These are phyloP conservation scores for Tetragnatha versicolor DNA, from an alignment of 1,140 invertebrate genomes.

Conservation along the genomic window DNA sequence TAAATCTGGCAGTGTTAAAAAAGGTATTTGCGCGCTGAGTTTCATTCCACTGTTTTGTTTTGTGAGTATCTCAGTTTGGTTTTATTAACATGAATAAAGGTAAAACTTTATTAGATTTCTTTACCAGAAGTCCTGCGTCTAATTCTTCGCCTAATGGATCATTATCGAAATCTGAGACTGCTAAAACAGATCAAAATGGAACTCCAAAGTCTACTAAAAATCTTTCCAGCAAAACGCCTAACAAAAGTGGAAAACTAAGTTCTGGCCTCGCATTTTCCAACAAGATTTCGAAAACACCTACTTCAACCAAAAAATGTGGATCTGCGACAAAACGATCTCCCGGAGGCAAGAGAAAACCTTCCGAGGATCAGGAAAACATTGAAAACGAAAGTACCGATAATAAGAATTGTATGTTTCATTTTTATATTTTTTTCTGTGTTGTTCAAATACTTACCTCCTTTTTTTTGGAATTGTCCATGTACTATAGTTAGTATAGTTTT, in stretches of 20 bases:
- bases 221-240: not conserved
- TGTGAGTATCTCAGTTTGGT: too few relatives aligned
- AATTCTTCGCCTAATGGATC: not conserved
- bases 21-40: too few relatives aligned
- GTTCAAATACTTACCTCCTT: not conserved
- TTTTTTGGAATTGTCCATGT: not conserved
- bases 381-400: not conserved
- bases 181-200: too few relatives aligned
- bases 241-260: too few relatives aligned
- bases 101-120: constrained; percentile 29
- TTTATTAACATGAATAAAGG: constrained; percentile 12
- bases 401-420: not conserved
- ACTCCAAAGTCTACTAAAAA: not conserved
- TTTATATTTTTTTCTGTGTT: not conserved
- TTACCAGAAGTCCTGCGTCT: constrained; percentile 9
- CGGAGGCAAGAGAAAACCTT: not conserved
- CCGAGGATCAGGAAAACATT: not conserved
- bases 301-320: not conserved
- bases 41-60: too few relatives aligned
- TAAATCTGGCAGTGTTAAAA: too few relatives aligned
- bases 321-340: not conserved
- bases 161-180: not conserved
- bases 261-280: too few relatives aligned
- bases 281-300: not conserved
- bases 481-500: not conserved